Evolutionary conservation across 2,797 vertebrate genomes (phyloP).

Genomic region (Clamator glandarius): DNA sequence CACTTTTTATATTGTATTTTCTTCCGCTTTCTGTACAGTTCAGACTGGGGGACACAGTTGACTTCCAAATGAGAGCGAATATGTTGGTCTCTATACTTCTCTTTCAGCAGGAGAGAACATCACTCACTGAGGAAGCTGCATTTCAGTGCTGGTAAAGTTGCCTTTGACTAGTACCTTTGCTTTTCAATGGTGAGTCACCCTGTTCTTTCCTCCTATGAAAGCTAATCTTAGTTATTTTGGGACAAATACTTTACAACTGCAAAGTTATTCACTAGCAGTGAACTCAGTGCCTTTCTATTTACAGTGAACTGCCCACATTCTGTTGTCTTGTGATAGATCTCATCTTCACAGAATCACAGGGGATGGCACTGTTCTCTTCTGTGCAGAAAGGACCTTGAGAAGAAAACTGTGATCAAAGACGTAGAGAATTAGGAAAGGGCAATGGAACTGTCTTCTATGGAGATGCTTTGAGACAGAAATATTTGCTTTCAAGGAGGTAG

Average conservation of each 20-base stretch:
- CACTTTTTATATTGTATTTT: not conserved
- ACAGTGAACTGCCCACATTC: slow-evolving; percentile 5
- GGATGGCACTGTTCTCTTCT: not conserved
- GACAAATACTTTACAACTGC: slow-evolving; percentile 39
- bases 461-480: not conserved
- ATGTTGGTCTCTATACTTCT: not conserved
- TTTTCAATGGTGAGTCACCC: not conserved
- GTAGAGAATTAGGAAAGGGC: not conserved
- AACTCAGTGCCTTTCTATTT: slow-evolving; percentile 34
- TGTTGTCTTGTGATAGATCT: slow-evolving; percentile 14
- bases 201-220: slow-evolving; percentile 9
- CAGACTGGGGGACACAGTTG: not conserved
- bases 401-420: not conserved
- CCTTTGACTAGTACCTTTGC: slow-evolving; percentile 27
- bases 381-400: not conserved
- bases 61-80: not conserved
- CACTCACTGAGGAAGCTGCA: not conserved
- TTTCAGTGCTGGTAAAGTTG: not conserved
- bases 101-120: not conserved
- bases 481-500: not conserved
- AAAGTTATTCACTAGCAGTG: slow-evolving; percentile 25
- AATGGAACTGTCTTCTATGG: not conserved
- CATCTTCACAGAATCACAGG: slow-evolving; percentile 19
- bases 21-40: not conserved
- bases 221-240: slow-evolving; percentile 38